Evolutionary conservation across 2,888 invertebrate genomes (phyloP), one percentile per base, ranked within the genome.

Genomic region (Acanthosepion pharaonis): DNA sequence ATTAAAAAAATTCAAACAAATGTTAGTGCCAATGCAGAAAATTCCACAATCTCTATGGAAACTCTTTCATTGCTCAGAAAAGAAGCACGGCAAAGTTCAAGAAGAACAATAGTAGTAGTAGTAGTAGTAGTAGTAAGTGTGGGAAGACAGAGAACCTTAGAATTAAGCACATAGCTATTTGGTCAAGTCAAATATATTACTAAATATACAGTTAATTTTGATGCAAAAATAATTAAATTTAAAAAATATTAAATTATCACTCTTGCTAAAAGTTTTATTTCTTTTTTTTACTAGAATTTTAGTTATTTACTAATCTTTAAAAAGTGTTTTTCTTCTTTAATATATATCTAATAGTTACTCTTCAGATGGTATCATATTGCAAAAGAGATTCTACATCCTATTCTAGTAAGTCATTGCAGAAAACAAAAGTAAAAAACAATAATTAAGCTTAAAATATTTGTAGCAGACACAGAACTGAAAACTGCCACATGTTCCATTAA

Each of bases 21-120:
- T 9, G 78, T 78, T 78, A 78, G 78, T 78, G 78, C n/a, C n/a
- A 78, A 78, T 78, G 78, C 78, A 78, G 78, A 78, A 78, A 78
- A 78, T 78, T 78, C 78, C 78, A 33, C 78, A 78, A 78, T 78
- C 78, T 78, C 78, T n/a, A 78, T 78, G n/a, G 78, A 78, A 78
- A 78, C 78, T 59, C 59, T 78, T 78, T 33, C n/a, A 78, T 78
- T 33, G 78, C 78, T 78, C 78, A 78, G n/a, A 33, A 78, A 78
- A 78, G n/a, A 78, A 78, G 78, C 78, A 78, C 78, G 78, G n/a
- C n/a, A 78, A 78, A 78, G n/a, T 78, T 11, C 78, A 78, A 78
- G 78, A 78, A 33, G 8, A 78, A 15, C 0, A 78, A n/a, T 78
- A 78, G n/a, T 78, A 15, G n/a, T 78, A 78, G 4, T 78, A n/a